Evolutionary conservation across 2,113 vertebrate species (phyloP), one percentile per base, ranked within the genome.

Genomic region (Syngnathus floridae): DNA sequence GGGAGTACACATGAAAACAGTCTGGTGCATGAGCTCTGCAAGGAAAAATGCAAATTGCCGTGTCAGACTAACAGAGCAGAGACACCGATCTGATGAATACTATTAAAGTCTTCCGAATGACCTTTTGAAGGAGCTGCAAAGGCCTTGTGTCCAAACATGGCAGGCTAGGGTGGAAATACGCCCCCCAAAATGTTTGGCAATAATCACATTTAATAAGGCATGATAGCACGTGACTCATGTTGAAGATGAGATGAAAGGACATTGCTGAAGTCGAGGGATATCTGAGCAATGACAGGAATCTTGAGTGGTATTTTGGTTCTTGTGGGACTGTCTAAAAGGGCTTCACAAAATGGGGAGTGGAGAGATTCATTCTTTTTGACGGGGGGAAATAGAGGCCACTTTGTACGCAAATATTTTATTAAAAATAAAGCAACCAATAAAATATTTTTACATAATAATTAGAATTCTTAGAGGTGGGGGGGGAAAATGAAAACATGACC

Each of bases 361-460:
- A 48, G 46, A 43, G 51, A 66, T 7, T 11, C 1, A 9, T 38
- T 38, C 13, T 45, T 45, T 45, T 45, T 43, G 11, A 4, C 13
- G 13, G 43, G 41, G 13, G 12, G 13, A 22, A 21, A 21, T 19
- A 21, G 21, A 10, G 16, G 22, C 4, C 52, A 54, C 12, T 6
- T 55, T 55, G 22, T 26, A 13, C 4, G 26, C 11, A 31, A 31
- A 31, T 3, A 31, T 26, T 26, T 12, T 5, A 54, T 54, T 3
- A 21, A 31, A 54, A 26, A 26, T 1, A 22, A 54, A 21, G 51
- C 4, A 22, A 11, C n/a, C 0, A 74, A 81, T 77, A 78, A 62
- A 75, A 76, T 7, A 49, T 13, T 19, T 72, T 52, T 58, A 61
- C 59, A 74, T 38, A 12, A 73, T 78, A 79, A 83, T 75, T 77